Conservation (phyloP, 2,113 vertebrate genomes). For the Sylvia atricapilla region DNA sequence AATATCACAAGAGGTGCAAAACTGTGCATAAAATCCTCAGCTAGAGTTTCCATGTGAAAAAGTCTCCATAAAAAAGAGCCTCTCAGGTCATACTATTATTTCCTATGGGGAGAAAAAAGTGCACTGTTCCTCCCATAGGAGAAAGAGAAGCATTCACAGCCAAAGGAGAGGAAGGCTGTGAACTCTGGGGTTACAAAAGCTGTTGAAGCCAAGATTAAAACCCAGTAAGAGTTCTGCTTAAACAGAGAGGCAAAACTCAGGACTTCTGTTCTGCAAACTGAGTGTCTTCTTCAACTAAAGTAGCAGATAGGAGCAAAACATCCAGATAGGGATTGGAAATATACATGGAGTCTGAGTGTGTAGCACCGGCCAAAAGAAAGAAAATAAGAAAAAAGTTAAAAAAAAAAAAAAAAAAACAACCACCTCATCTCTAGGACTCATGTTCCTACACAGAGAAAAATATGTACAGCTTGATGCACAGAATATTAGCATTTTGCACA, state of each 20-base stretch:
- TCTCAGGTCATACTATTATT: neutral
- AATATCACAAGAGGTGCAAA: neutral
- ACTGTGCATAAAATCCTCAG: neutral
- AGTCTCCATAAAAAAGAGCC: neutral
- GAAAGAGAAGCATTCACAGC: neutral
- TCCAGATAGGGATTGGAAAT: neutral
- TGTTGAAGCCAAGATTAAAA: neutral
- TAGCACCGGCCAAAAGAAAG: neutral
- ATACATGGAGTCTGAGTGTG: neutral
- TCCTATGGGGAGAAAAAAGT: neutral
- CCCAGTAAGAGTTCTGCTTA: neutral
- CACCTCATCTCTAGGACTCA: neutral
- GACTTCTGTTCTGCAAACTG: neutral
- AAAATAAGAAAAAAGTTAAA: rapidly evolving
- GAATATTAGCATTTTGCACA: conserved; percentile 13
- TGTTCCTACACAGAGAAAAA: neutral
- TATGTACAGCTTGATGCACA: neutral
- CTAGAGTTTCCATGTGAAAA: neutral
- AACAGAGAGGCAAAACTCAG: neutral
- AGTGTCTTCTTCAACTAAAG: neutral
- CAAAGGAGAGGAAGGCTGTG: neutral
- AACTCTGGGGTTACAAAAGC: neutral
- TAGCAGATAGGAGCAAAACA: neutral
- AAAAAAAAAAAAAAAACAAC: neutral
- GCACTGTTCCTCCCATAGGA: neutral